Percentiles rank a stretch among this genome's conserved stretches.
These are phyloP conservation scores for Clupea harengus DNA, from an alignment of 2,113 vertebrate species.

Conservation along the genomic window DNA sequence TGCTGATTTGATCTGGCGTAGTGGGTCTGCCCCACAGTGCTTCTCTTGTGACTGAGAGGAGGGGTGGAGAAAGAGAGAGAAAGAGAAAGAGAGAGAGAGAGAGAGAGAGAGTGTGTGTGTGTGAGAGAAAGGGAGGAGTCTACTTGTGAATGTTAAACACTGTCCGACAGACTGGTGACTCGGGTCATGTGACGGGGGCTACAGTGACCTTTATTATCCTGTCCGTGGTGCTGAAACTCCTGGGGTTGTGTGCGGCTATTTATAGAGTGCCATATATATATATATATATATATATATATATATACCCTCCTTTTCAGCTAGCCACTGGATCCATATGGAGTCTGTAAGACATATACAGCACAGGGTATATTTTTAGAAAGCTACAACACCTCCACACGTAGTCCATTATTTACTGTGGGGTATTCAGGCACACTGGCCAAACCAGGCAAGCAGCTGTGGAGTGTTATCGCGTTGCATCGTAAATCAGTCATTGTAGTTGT, in stretches of 20 bases:
- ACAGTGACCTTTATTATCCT: background rate
- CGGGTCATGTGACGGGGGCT: background rate
- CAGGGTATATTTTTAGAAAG: background rate
- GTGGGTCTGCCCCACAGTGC: background rate
- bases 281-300: background rate
- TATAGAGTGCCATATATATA: background rate
- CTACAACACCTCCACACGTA: background rate
- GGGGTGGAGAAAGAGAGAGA: background rate
- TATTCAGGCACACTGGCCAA: background rate
- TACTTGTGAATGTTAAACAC: background rate
- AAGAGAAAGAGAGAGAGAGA: background rate
- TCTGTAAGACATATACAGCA: background rate
- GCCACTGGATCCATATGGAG: background rate
- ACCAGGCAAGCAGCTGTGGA: background rate
- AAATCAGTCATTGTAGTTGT: background rate
- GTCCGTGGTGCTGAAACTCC: slow-evolving; percentile 25
- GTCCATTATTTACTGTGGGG: background rate
- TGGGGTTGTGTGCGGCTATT: background rate
- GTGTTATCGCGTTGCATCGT: background rate
- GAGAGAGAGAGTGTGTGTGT: background rate
- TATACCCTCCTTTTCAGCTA: background rate
- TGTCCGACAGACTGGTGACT: background rate
- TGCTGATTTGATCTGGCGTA: no score
- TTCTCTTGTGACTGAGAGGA: background rate
- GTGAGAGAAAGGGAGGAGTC: background rate